These are phyloP conservation scores for Melanargia galathea DNA, from an alignment of 2,888 invertebrate genomes.

Conservation along the genomic window DNA sequence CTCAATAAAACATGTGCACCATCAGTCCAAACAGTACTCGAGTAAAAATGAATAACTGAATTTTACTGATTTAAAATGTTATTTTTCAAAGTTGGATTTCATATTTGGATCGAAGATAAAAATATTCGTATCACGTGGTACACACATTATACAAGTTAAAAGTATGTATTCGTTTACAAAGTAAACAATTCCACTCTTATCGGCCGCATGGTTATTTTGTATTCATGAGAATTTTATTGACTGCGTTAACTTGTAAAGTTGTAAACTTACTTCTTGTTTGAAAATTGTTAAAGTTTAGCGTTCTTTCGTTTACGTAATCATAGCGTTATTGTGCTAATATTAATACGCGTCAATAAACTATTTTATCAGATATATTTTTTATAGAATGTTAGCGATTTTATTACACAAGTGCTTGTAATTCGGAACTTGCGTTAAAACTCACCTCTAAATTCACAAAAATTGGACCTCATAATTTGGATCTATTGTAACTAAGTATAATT, in stretches of 20 bases:
- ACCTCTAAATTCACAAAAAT: too few species aligned
- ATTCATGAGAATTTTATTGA: constrained; percentile 25
- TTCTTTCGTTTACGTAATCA: constrained; percentile 3
- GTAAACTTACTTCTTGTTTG: constrained; percentile 20
- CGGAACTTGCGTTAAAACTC: too few species aligned
- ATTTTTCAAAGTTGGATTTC: background rate
- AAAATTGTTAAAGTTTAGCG: constrained; percentile 14
- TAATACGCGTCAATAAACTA: background rate
- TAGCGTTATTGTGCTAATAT: background rate
- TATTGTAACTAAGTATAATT: too few species aligned
- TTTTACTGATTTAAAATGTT: background rate
- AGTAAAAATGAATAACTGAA: background rate
- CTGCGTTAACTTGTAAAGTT: constrained; percentile 16
- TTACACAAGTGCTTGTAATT: too few species aligned
- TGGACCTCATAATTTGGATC: too few species aligned
- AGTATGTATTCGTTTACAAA: constrained; percentile 14
- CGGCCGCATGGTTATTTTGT: constrained; percentile 18
- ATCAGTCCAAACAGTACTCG: too few species aligned
- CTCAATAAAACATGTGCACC: background rate
- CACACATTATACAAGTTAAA: constrained; percentile 7
- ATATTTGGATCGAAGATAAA: background rate
- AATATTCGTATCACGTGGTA: constrained; percentile 1
- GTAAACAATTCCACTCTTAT: constrained; percentile 22
- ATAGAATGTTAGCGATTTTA: too few species aligned
- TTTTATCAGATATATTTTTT: background rate